Conservation (phyloP, 1,140 invertebrate species). For the Cydia strobilella region DNA sequence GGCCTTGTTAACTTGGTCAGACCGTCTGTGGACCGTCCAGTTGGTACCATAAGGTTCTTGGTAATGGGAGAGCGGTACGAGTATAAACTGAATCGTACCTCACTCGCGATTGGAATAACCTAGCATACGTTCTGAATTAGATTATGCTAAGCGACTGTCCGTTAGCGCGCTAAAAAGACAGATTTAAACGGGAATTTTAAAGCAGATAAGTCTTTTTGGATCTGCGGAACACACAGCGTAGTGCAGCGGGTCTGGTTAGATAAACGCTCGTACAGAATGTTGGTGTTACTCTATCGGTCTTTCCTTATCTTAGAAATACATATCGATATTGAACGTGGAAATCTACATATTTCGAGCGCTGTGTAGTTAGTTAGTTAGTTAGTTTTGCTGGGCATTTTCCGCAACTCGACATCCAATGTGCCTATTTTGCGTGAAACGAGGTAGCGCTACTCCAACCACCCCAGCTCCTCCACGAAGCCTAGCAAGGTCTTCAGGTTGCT, state of each 20-base stretch:
- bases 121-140: neutral
- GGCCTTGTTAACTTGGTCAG: too few relatives aligned
- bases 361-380: too few relatives aligned
- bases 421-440: too few relatives aligned
- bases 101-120: neutral
- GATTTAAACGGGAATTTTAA: neutral
- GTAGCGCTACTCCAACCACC: too few relatives aligned
- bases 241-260: neutral
- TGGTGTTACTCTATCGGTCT: neutral
- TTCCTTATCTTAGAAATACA: neutral
- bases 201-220: neutral
- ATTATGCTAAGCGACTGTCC: neutral
- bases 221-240: neutral
- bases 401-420: too few relatives aligned
- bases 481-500: too few relatives aligned
- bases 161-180: neutral
- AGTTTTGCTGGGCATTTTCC: too few relatives aligned
- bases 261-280: conserved; percentile 7
- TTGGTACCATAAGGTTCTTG: too few relatives aligned
- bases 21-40: too few relatives aligned
- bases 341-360: conserved; percentile 2
- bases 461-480: too few relatives aligned
- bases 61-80: neutral
- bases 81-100: neutral
- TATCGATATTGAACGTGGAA: conserved; percentile 5